A percentile compares a stretch with the other conserved stretches of the same genome.
Evolutionary conservation across 2,113 vertebrate species (phyloP).

Genomic region (Sturnus vulgaris): DNA sequence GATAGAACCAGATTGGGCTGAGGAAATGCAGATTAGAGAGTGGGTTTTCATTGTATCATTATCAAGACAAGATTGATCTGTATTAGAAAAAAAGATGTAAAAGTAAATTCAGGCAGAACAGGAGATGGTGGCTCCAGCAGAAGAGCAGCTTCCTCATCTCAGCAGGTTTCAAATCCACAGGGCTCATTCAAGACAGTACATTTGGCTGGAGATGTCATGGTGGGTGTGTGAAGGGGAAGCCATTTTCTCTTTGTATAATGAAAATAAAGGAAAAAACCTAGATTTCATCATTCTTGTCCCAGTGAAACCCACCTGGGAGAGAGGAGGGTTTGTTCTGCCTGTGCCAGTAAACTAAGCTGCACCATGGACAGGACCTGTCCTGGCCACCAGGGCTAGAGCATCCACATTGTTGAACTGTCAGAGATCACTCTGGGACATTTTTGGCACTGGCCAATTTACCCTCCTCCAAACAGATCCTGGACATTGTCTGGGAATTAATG

Average conservation of each 20-base stretch:
- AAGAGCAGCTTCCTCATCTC: background rate
- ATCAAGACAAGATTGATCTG: background rate
- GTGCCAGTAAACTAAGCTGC: accelerated
- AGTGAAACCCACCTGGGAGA: background rate
- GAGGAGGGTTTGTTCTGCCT: background rate
- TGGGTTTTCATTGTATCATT: background rate
- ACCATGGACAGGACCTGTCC: background rate
- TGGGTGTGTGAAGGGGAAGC: background rate
- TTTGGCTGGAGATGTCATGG: background rate
- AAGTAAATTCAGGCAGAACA: background rate
- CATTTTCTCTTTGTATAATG: background rate
- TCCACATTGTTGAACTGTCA: background rate
- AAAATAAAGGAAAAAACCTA: background rate
- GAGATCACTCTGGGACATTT: background rate
- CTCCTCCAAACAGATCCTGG: background rate
- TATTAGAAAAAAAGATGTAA: background rate
- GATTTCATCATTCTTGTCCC: background rate
- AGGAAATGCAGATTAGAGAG: background rate
- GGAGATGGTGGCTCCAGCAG: background rate
- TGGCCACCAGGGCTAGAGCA: background rate
- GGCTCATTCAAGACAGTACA: background rate
- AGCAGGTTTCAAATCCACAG: background rate
- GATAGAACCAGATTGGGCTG: background rate
- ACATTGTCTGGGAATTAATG: background rate
- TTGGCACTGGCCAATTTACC: background rate